Base-by-base conservation (phyloP, 2,113 vertebrate genomes). In the Paramisgurnus dabryanus region DNA sequence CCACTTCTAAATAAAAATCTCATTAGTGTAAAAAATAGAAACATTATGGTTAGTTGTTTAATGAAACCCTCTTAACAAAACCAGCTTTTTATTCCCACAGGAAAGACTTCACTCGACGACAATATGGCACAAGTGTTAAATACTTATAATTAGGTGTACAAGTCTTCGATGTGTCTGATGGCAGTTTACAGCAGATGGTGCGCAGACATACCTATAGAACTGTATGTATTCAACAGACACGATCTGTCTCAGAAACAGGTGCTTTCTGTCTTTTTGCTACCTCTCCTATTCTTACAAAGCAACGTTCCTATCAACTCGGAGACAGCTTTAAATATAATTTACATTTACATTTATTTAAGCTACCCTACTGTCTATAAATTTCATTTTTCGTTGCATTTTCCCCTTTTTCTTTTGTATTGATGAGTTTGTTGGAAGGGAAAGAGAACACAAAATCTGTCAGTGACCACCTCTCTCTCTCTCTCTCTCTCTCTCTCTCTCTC, bases 401-500 rank as follows among this genome's bases (percentile, higher is more conserved):
- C 55, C 17, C 55, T 7, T 7, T 58, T 17, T 18, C 3, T 15
- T 58, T 18, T 58, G 55, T 58, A 58, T 58, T 18, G 55, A 58
- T 27, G 27, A 49, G 80, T 81, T 81, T 76, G 74, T 73, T 77
- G 55, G 40, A 70, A 58, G 66, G 73, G 78, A 76, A 75, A 43
- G 47, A 60, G 58, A 79, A 82, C 74, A 84, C 80, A 80, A 58
- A 68, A 60, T 78, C 68, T 70, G 41, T 79, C 43, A 9, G 55
- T 13, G 6, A 60, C 45, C 71, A 50, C 34, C 76, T 78, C 67
- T 17, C 67, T 63, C 41, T 70, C 43, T 2, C 50, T 71, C 47
- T 49, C 67, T 22, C 17, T 49, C 67, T 60, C 76, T 3, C 45
- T 18, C 67, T 57, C 70, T 85, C 65, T 88, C 7, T 5, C 64